phyloP scores from a whole-genome alignment of 2,888 invertebrate genomes.

The Teleogryllus oceanicus region DNA sequence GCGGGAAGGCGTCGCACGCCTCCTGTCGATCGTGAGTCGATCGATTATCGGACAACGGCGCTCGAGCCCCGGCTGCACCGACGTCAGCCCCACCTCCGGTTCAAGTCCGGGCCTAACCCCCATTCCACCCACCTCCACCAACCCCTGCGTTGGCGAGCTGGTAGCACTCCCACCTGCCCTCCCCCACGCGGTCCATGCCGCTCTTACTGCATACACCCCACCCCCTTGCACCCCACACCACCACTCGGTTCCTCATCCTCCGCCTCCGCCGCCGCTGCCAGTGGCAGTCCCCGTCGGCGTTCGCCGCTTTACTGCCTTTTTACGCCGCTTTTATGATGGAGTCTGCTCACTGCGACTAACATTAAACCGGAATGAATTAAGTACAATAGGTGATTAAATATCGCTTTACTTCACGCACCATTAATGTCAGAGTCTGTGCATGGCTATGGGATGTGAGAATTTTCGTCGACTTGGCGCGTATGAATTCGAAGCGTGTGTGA shows the following conservation, averaged over 20 bases:
- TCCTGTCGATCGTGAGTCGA: background rate
- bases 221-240: background rate
- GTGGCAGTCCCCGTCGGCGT: background rate
- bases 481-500: too few relatives aligned
- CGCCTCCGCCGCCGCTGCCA: background rate
- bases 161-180: background rate
- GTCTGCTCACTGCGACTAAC: background rate
- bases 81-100: background rate
- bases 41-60: background rate
- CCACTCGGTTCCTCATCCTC: background rate
- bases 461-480: too few relatives aligned
- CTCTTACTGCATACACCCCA: background rate
- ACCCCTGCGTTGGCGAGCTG: too few relatives aligned
- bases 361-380: background rate
- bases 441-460: too few relatives aligned
- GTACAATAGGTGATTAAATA: slow-evolving; percentile 10
- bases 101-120: too few relatives aligned
- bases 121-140: too few relatives aligned
- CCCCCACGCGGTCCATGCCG: background rate
- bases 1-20: background rate
- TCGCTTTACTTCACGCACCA: background rate
- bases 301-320: background rate
- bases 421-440: background rate
- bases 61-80: background rate
- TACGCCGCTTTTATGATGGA: background rate